Evolutionary conservation across 2,113 vertebrate genomes (phyloP), one percentile per base, ranked within the genome.

Genomic region (Hiodon tergisus): DNA sequence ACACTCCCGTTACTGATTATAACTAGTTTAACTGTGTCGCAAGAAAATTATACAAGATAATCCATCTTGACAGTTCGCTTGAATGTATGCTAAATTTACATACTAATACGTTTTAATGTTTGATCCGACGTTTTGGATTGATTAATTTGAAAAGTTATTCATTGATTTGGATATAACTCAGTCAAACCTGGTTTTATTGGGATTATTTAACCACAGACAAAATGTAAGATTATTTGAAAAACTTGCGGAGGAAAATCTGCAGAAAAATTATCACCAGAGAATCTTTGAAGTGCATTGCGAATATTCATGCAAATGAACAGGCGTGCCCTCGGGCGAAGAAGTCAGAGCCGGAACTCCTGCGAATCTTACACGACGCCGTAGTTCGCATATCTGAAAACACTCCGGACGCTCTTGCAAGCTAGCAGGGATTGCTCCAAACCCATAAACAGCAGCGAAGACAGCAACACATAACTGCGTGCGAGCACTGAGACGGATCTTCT

Each of bases 311-410:
- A 88, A 86, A 87, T 89, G 88, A 79, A 88, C 84, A 90, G 91
- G 93, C 85, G 95, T 94, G 92, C 89, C 88, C 85, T 92, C 82
- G 75, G 78, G 82, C 73, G 85, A 69, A 89, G 84, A 84, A 87
- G 85, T 89, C 85, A 74, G 90, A 85, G 89, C 88, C 93, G 91
- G 93, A 94, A 93, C 91, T 85, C 61, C 77, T 83, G 89, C 87
- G 90, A 83, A 84, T 84, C 85, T 88, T 73, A 91, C 93, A 93
- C 89, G 85, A 92, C 88, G 88, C 76, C 82, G 91, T 82, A 83
- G 81, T 87, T 83, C 82, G 78, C 92, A 89, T 84, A 89, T 85
- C 81, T 79, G 85, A 81, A 81, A 87, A 90, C 87, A 81, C 91
- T 91, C 70, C 69, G 77, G 87, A 87, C 87, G 60, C 54, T 17